Conservation (phyloP, 2,888 invertebrate species). For the Euzetes globulus region DNA sequence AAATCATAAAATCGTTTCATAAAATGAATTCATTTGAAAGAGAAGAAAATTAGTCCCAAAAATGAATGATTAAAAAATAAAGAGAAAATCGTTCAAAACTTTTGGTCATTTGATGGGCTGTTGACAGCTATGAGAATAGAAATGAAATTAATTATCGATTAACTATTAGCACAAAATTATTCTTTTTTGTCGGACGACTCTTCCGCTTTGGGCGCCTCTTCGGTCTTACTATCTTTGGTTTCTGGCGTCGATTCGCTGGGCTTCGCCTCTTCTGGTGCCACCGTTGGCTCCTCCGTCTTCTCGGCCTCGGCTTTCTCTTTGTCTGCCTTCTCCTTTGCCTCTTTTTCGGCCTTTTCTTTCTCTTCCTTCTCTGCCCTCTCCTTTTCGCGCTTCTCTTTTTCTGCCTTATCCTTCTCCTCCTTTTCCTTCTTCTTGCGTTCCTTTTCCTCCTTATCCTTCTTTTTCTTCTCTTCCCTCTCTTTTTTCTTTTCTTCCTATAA, state of each 20-base stretch:
- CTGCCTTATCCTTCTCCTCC: slow-evolving; percentile 34
- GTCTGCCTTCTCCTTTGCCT: slow-evolving; percentile 35
- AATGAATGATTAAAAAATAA: neutral
- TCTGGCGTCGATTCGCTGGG: slow-evolving; percentile 17
- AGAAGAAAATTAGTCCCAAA: slow-evolving; percentile 2
- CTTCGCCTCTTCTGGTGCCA: neutral
- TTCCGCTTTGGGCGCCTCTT: slow-evolving; percentile 29
- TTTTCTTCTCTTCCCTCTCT: slow-evolving; percentile 56
- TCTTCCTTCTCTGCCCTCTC: slow-evolving; percentile 29
- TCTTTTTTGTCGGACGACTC: slow-evolving; percentile 26
- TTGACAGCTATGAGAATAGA: slow-evolving; percentile 9
- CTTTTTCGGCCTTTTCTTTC: slow-evolving; percentile 32
- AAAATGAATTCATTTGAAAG: neutral
- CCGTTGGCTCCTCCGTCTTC: slow-evolving; percentile 3
- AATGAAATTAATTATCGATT: slow-evolving; percentile 24
- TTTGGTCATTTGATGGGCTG: slow-evolving; percentile 26
- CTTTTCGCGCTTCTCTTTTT: slow-evolving; percentile 34
- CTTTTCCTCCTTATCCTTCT: slow-evolving; percentile 57
- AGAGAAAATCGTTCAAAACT: neutral
- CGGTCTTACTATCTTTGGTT: slow-evolving; percentile 30
- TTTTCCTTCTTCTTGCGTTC: slow-evolving; percentile 33
- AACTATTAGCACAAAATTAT: neutral
- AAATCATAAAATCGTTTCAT: neutral
- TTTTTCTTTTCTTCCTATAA: slow-evolving; percentile 56
- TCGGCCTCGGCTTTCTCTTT: slow-evolving; percentile 36